Base-by-base conservation (phyloP, 2,888 invertebrate species). In the Dasypogon diadema region DNA sequence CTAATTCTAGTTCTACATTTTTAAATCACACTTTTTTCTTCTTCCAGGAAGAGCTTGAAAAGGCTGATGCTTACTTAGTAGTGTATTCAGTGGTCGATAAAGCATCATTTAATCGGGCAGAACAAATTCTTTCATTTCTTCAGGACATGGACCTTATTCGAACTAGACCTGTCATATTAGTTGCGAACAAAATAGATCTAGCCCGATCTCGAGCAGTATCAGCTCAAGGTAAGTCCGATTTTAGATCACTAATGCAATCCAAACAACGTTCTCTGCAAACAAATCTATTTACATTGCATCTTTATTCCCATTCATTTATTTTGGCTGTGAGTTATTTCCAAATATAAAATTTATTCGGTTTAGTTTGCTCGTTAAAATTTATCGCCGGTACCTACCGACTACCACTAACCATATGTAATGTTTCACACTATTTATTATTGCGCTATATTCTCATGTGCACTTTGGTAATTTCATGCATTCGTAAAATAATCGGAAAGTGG, bases 151-250 rank as follows among this genome's bases (percentile, higher is more conserved):
- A 94, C 83, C 89, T 94, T 84, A 88, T 93, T 77, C 87, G 94
- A 75, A 88, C 91, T 26, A 88, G 93, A 80, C 94, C 97, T 0
- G 92, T 93, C 51, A 92, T 98, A 78, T 88, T 98, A 73, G 96
- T 96, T 18, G 97, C 92, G 70, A 98, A 97, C 87, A 98, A 98
- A 88, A 94, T 96, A 79, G 97, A 98, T 87, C 88, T 98, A 83
- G 97, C 95, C 34, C 89, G 97, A 80, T 94, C 95, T 83, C 90
- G 97, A 83, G 92, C 93, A 24, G 94, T 98, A 58, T 93, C 94
- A 5, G 91, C 93, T 24, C 96, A 97, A 90, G 97, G 97, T 97
- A 87, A 86, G 83, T 77, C 12, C 18, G 24, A 22, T 3, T 24
- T 24, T 30, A 5, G 30, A 30, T 30, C 30, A 8, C 30, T n/a